phyloP scores from a whole-genome alignment of 1,140 invertebrate species.

The Drosophila biarmipes region DNA sequence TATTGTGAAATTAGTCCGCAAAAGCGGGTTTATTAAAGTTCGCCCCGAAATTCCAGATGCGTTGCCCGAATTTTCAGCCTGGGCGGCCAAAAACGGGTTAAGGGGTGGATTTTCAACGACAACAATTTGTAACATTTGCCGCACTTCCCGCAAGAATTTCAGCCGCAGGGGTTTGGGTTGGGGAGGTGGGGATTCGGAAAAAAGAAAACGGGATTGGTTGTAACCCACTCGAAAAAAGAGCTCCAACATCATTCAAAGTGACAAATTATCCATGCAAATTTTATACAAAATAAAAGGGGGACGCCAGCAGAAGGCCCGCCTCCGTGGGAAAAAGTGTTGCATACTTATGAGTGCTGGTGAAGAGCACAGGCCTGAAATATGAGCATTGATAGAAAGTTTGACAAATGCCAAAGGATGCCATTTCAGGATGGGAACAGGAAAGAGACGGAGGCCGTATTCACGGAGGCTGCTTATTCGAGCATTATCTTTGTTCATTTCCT shows the following conservation, averaged over 20 bases:
- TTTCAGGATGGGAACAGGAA: slow-evolving; percentile 1
- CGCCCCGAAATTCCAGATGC: slow-evolving; percentile 28
- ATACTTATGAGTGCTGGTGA: slow-evolving; percentile 63
- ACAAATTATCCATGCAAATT: slow-evolving; percentile 83
- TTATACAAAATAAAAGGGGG: slow-evolving; percentile 56
- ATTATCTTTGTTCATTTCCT: slow-evolving; percentile 50
- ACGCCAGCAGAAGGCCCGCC: slow-evolving; percentile 2
- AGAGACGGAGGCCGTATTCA: neutral
- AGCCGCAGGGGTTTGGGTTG: slow-evolving; percentile 6
- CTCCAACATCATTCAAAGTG: slow-evolving; percentile 80
- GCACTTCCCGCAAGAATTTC: slow-evolving; percentile 79
- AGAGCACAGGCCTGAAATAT: slow-evolving; percentile 65
- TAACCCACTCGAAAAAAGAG: slow-evolving; percentile 69
- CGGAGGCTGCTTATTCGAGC: slow-evolving; percentile 43
- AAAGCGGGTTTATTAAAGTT: slow-evolving; percentile 81
- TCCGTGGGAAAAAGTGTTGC: slow-evolving; percentile 74
- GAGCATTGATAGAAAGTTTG: slow-evolving; percentile 72
- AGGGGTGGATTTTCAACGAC: slow-evolving; percentile 53
- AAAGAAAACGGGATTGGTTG: slow-evolving; percentile 21
- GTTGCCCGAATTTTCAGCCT: slow-evolving; percentile 33
- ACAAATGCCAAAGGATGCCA: slow-evolving; percentile 59
- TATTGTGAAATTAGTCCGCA: slow-evolving; percentile 79
- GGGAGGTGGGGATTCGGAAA: neutral
- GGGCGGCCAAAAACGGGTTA: slow-evolving; percentile 15
- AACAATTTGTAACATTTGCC: slow-evolving; percentile 83